These are phyloP conservation scores for Anisognathus igniventris DNA, from an alignment of 2,797 vertebrate genomes.

Conservation along the genomic window DNA sequence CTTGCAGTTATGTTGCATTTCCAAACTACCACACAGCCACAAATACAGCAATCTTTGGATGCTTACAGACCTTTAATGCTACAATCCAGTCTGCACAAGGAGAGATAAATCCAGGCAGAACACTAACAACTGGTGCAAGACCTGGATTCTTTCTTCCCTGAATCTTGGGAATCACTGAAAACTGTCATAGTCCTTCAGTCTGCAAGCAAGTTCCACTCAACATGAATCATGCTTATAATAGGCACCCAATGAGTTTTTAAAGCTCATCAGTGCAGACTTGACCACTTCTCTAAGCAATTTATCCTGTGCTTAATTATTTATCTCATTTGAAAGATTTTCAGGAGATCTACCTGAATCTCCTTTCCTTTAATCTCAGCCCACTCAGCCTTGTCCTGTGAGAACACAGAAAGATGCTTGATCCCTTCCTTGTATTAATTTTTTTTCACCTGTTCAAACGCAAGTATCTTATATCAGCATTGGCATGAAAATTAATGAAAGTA, in stretches of 20 bases:
- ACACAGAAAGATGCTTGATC: not conserved
- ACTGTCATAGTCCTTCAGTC: not conserved
- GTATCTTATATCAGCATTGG: not conserved
- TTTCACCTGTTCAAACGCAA: not conserved
- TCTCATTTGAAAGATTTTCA: not conserved
- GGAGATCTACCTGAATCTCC: not conserved
- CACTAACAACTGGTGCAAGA: not conserved
- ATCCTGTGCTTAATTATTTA: not conserved
- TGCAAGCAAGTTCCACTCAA: not conserved
- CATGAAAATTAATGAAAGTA: not conserved
- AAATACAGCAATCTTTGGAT: not conserved
- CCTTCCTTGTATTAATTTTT: not conserved
- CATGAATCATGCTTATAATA: not conserved
- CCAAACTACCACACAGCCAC: not conserved
- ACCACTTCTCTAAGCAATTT: not conserved
- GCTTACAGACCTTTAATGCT: not conserved
- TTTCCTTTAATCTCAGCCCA: not conserved
- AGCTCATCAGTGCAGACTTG: not conserved
- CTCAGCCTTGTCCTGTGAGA: not conserved
- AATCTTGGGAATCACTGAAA: not conserved
- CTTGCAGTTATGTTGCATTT: not conserved
- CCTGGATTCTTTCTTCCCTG: not conserved
- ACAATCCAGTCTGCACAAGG: not conserved
- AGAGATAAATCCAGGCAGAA: not conserved
- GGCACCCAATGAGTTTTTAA: not conserved